These are phyloP conservation scores for Desoria tigrina DNA, from an alignment of 2,888 invertebrate species.

Conservation along the genomic window DNA sequence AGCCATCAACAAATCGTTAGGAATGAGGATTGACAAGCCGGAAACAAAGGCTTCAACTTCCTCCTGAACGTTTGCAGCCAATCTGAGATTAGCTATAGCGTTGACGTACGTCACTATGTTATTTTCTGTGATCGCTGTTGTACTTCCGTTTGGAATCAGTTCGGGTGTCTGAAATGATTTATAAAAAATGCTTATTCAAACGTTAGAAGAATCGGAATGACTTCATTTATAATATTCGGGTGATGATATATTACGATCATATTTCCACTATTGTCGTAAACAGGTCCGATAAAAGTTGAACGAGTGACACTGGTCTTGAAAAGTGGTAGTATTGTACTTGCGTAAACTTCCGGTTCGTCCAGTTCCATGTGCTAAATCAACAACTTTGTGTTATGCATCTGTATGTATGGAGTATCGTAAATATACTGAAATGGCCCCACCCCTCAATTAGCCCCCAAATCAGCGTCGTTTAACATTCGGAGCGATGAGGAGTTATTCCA, in stretches of 20 bases:
- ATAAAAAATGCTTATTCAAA: slow-evolving; percentile 20
- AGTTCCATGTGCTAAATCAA: slow-evolving; percentile 80
- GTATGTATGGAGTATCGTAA: slow-evolving; percentile 51
- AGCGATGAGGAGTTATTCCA: neutral
- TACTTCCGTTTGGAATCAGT: slow-evolving; percentile 77
- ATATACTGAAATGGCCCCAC: no score
- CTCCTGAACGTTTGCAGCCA: slow-evolving; percentile 75
- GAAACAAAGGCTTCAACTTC: slow-evolving; percentile 86
- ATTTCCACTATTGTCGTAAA: slow-evolving; percentile 72
- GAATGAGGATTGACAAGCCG: slow-evolving; percentile 85
- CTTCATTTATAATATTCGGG: no score
- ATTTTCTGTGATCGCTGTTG: slow-evolving; percentile 70
- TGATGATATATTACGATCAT: no score
- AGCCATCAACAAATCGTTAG: slow-evolving; percentile 86
- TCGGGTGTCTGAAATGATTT: slow-evolving; percentile 65
- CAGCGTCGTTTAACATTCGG: no score
- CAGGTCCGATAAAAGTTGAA: slow-evolving; percentile 83
- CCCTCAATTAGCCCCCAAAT: no score
- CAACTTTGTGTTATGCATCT: no score
- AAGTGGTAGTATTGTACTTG: slow-evolving; percentile 87
- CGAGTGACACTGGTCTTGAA: slow-evolving; percentile 79
- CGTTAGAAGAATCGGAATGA: neutral
- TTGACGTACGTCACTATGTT: slow-evolving; percentile 82
- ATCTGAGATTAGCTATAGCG: slow-evolving; percentile 81
- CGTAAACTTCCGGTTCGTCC: slow-evolving; percentile 89